Evolutionary conservation across 2,113 vertebrate species (phyloP).

Genomic region (Arizona elegans): DNA sequence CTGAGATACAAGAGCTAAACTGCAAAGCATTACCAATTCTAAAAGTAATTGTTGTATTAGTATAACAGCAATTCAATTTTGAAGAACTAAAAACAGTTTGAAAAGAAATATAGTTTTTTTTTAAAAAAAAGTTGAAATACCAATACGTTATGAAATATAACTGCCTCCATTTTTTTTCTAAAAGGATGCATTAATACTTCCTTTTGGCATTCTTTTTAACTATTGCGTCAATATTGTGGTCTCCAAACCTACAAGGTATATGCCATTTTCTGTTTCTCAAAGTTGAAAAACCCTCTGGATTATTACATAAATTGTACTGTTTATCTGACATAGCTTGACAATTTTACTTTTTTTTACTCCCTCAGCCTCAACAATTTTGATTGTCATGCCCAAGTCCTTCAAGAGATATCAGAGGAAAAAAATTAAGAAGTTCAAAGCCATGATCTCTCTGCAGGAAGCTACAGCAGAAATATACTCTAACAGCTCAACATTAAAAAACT

Average conservation of each 20-base stretch:
- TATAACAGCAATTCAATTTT: not conserved
- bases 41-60: conserved; percentile 25
- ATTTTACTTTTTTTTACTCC: not conserved
- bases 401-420: not conserved
- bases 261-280: not conserved
- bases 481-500: not conserved
- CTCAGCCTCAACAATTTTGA: not conserved
- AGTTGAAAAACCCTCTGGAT: not conserved
- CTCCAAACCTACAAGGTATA: not conserved
- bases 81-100: not conserved
- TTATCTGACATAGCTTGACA: not conserved
- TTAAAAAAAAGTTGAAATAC: conserved; percentile 19
- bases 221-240: conserved; percentile 1
- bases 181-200: not conserved
- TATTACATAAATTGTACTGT: not conserved
- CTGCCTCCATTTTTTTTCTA: not conserved
- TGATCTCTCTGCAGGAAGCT: not conserved
- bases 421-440: not conserved
- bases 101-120: conserved; percentile 20
- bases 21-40: conserved; percentile 55
- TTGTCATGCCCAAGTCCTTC: not conserved
- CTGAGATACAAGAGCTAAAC: conserved; percentile 63
- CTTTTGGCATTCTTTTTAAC: conserved; percentile 9
- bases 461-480: not conserved
- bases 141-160: not conserved